These are phyloP conservation scores for Aphidius gifuensis DNA, from an alignment of 1,140 invertebrate species.

Conservation along the genomic window DNA sequence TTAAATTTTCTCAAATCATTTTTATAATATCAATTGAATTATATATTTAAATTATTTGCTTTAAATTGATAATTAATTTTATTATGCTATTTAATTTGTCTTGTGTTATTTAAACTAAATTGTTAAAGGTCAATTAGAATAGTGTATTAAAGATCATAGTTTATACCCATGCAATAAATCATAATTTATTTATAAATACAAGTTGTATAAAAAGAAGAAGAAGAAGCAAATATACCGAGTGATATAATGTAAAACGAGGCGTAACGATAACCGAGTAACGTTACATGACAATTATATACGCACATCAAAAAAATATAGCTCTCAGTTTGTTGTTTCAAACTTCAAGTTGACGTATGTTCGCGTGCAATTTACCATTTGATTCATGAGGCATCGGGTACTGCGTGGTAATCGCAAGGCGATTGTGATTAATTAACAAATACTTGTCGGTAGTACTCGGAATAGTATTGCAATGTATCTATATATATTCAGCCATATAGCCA, in stretches of 20 bases:
- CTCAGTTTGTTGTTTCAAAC: background rate
- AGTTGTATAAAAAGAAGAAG: too few relatives aligned
- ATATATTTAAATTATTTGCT: background rate
- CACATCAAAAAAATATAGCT: background rate
- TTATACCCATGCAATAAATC: too few relatives aligned
- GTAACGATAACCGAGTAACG: constrained; percentile 6
- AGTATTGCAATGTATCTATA: constrained; percentile 8
- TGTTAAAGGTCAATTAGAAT: too few relatives aligned
- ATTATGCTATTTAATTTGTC: too few relatives aligned
- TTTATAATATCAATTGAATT: constrained; percentile 10
- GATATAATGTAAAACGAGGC: background rate
- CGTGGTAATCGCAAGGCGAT: constrained; percentile 24
- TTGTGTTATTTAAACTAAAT: too few relatives aligned
- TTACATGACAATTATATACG: constrained; percentile 5
- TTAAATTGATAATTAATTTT: background rate
- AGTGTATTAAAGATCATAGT: too few relatives aligned
- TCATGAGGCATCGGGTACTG: constrained; percentile 6
- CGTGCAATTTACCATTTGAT: constrained; percentile 17
- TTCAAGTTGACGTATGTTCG: background rate
- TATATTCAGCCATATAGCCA: background rate
- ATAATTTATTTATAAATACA: too few relatives aligned
- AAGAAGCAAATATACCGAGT: background rate
- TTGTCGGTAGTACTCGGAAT: constrained; percentile 21
- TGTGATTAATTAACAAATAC: constrained; percentile 26
- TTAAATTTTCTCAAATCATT: background rate